Evolutionary conservation across 1,140 invertebrate genomes (phyloP), one percentile per base, ranked within the genome.

Genomic region (Stenopsyche tienmushanensis): DNA sequence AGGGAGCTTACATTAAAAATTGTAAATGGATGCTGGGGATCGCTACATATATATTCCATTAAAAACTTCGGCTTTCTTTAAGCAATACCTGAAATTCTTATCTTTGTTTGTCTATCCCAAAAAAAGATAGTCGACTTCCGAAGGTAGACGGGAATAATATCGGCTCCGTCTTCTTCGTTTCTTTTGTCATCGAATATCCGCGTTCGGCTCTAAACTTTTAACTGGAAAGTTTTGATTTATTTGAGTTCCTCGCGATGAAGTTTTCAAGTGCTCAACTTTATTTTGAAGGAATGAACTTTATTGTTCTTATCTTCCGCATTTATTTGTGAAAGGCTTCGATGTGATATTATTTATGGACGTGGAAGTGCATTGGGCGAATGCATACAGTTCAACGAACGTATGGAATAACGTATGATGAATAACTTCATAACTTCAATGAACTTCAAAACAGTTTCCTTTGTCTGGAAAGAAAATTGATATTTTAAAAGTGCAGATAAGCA

Each of bases 201-300:
- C 62, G 67, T 49, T 55, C 60, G 49, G 64, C 58, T 69, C 52
- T 54, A 58, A 69, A 69, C 24, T 69, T 69, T 69, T 66, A 69
- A 65, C 60, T 63, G 60, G 29, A 65, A 69, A 69, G 64, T 69
- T 69, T 59, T 69, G 67, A 69, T 69, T 69, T 69, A 69, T 69
- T 69, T 69, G 58, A 65, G 59, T 60, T 63, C 25, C 52, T 17
- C 53, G 24, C 29, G 50, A 55, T 55, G 53, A 66, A 69, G 66
- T 66, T 65, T 69, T 66, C 64, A 65, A 66, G 65, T 63, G 64
- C 59, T 54, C 44, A 69, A 69, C 44, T 69, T 66, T 59, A 55
- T 64, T 69, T 66, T 64, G 49, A 50, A 29, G 25, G 26, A 64
- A 62, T 18, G 55, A 69, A 69, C 58, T 69, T 69, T 69, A 69